These are phyloP conservation scores for Myodes glareolus DNA, from an alignment of 2,113 vertebrate genomes.

Conservation along the genomic window DNA sequence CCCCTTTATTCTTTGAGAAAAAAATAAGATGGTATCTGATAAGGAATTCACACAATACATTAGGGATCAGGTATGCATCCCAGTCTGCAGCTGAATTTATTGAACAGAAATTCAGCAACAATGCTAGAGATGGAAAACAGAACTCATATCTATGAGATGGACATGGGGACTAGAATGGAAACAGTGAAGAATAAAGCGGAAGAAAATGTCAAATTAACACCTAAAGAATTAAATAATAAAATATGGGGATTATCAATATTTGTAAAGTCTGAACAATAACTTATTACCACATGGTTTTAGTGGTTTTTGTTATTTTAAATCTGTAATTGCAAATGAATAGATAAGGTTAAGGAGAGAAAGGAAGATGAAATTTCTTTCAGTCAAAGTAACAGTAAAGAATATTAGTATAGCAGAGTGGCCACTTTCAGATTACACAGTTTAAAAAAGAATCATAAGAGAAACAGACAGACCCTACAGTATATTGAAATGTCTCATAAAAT, in stretches of 20 bases:
- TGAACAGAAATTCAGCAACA: neutral
- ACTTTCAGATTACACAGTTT: neutral
- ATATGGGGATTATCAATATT: no score
- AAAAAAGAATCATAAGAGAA: neutral
- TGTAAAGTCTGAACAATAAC: neutral
- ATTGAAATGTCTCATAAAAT: neutral
- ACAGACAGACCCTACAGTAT: neutral
- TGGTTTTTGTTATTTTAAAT: neutral
- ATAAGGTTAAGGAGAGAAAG: neutral
- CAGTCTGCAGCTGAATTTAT: neutral
- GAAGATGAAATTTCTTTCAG: neutral
- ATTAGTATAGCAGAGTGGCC: neutral
- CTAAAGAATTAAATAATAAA: neutral
- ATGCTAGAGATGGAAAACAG: neutral
- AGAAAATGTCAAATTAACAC: neutral
- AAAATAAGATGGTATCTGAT: no score
- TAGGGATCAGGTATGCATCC: neutral
- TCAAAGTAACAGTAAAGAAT: no score
- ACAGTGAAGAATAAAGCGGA: neutral
- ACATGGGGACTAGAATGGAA: neutral
- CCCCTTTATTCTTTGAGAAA: no score
- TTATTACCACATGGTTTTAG: neutral
- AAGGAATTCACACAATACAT: neutral
- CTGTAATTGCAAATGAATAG: rapidly evolving
- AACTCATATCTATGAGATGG: neutral